Conservation (phyloP, 2,113 vertebrate genomes). For the Rallus limicola region DNA sequence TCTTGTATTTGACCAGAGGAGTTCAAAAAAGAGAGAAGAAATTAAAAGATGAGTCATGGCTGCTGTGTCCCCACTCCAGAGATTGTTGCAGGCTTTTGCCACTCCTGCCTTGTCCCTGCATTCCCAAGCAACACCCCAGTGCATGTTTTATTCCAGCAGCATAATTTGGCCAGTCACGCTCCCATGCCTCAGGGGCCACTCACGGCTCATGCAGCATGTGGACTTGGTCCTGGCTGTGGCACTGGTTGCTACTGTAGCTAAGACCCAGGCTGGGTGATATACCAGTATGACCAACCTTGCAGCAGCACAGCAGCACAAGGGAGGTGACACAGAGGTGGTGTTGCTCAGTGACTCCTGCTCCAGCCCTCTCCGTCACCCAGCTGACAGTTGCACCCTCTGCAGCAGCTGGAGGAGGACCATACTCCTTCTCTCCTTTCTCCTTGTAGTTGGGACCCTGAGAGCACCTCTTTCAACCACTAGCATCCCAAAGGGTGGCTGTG, state of each 20-base stretch:
- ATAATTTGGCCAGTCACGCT: not conserved
- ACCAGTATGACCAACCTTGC: not conserved
- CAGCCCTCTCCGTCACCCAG: not conserved
- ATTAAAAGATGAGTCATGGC: not conserved
- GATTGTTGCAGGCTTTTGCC: not conserved
- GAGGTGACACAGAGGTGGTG: not conserved
- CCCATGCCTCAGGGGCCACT: too few relatives aligned
- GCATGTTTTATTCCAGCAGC: not conserved
- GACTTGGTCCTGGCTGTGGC: rapidly evolving
- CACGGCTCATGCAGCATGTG: rapidly evolving
- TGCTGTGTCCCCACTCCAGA: rapidly evolving
- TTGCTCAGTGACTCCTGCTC: not conserved
- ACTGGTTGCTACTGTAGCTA: not conserved
- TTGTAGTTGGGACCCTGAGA: not conserved
- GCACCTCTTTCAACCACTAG: not conserved
- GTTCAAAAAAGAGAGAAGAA: not conserved
- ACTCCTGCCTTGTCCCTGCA: not conserved
- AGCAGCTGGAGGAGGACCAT: not conserved
- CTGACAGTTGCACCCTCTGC: not conserved
- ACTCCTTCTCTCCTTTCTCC: not conserved
- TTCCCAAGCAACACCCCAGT: not conserved
- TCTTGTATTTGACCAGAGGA: not conserved
- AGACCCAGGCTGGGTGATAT: not conserved
- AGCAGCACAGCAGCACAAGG: rapidly evolving
- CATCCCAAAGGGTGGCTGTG: not conserved